Base-by-base conservation (phyloP, 2,888 invertebrate species). In the Kuschelorhynchus macadamiae region DNA sequence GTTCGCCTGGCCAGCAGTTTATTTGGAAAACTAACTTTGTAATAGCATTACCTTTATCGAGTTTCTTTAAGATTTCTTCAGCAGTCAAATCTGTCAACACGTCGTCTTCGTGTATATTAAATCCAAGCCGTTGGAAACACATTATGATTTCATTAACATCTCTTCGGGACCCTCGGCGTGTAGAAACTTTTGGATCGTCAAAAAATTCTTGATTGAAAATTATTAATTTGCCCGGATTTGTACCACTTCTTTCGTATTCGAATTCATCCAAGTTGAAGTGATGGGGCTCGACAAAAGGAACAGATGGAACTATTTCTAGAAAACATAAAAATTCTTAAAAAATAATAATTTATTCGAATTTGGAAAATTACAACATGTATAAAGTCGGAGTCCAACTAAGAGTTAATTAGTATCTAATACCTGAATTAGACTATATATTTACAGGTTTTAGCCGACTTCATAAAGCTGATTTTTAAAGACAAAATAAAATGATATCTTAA, bases 121-220 rank as follows among this genome's bases (percentile, higher is more conserved):
- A 81, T 14, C 81, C 81, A 17, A 78, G 67, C 41, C 81, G 70
- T 49, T 79, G 78, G 36, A 82, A 76, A 21, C 77, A 78, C 1
- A 72, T 42, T 14, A 78, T 72, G 11, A 82, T 73, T 66, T 79
- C 78, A 33, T 79, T 77, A 0, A 81, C 81, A 68, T 82, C 82
- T 61, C 76, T 70, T 46, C 73, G 74, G 20, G 76, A 78, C 1
- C 81, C 82, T 17, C 12, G 20, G 57, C 81, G 70, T 5, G 33
- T 32, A 8, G 44, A 63, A 0, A 50, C 11, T 0, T 36, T 14
- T 0, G 53, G n/a, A 33, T 71, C 55, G 1, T 72, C 67, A 65
- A 76, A 79, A 9, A 21, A 53, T 42, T 80, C 76, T 36, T 81
- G 79, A 52, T 75, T 74, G 62, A 81, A 80, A 32, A 80, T 80